Conservation (phyloP, 1,140 invertebrate genomes). For the Polypedilum vanderplanki region DNA sequence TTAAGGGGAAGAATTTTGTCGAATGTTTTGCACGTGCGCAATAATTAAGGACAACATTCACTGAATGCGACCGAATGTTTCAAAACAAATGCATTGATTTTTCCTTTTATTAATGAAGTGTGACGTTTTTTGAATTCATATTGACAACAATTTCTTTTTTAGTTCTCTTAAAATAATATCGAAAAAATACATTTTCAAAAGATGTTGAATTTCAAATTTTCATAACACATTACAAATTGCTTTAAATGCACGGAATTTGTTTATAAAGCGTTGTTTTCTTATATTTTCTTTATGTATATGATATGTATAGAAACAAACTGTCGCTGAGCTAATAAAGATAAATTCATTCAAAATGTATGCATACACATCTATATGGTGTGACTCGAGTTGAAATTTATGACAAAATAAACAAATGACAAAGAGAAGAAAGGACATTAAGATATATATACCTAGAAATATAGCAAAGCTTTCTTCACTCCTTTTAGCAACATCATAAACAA, state of each 20-base stretch:
- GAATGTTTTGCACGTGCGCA: not conserved
- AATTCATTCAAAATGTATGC: not conserved
- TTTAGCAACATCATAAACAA: not conserved
- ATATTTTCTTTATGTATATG: too few species aligned
- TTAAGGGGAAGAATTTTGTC: not conserved
- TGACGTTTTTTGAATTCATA: not conserved
- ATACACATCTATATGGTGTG: not conserved
- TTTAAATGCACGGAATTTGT: too few species aligned
- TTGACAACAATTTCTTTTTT: too few species aligned
- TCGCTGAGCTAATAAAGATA: conserved; percentile 12
- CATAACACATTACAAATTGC: too few species aligned
- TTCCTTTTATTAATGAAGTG: conserved; percentile 3
- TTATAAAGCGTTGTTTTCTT: too few species aligned
- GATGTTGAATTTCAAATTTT: too few species aligned
- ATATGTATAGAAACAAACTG: not conserved
- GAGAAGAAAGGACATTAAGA: not conserved
- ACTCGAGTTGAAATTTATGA: not conserved
- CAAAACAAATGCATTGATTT: conserved; percentile 29
- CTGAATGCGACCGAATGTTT: conserved; percentile 6
- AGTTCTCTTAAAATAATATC: too few species aligned
- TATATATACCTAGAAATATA: not conserved
- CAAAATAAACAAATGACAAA: conserved; percentile 3
- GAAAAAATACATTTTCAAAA: too few species aligned
- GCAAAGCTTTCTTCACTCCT: not conserved
- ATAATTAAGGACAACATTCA: not conserved